phyloP scores from a whole-genome alignment of 2,113 vertebrate species.

The Lichenostomus cassidix region DNA sequence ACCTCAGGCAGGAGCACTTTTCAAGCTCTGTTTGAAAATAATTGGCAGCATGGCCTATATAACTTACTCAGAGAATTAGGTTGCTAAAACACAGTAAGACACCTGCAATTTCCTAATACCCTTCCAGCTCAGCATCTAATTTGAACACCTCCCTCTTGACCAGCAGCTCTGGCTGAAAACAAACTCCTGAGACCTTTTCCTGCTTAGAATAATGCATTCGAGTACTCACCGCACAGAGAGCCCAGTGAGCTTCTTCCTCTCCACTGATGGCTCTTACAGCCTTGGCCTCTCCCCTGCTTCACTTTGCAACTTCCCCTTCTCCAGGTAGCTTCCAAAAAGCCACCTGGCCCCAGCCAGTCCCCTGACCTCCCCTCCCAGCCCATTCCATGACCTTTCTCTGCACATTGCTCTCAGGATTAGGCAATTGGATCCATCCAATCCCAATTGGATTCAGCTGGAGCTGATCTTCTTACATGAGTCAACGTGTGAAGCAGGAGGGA shows the following conservation, averaged over 20 bases:
- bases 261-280: accelerated
- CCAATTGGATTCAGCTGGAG: neutral
- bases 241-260: neutral
- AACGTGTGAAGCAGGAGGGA: neutral
- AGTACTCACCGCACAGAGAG: neutral
- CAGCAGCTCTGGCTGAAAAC: neutral
- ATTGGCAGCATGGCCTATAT: neutral
- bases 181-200: neutral
- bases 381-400: neutral
- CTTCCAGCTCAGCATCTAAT: neutral
- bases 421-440: too few species aligned
- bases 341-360: neutral
- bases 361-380: neutral
- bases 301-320: neutral
- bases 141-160: neutral
- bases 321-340: neutral
- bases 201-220: accelerated
- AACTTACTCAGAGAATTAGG: neutral
- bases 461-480: neutral
- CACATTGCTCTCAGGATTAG: neutral
- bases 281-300: neutral
- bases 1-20: neutral
- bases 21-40: neutral
- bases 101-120: neutral
- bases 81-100: neutral